These are phyloP conservation scores for Arothron firmamentum DNA, from an alignment of 2,113 vertebrate species.

Conservation along the genomic window DNA sequence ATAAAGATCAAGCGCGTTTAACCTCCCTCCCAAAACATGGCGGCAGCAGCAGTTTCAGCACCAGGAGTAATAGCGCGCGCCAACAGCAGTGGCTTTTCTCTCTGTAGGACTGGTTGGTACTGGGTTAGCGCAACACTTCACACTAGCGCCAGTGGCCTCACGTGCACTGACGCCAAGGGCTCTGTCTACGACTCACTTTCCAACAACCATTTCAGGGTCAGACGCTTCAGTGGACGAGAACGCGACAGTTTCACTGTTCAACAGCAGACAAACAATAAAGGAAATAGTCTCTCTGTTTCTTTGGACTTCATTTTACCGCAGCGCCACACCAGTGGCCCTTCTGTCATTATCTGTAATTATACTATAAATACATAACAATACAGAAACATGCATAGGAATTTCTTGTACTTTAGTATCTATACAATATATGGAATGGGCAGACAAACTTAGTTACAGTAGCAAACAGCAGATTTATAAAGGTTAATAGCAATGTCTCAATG, in stretches of 20 bases:
- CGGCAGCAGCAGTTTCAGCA: constrained; percentile 38
- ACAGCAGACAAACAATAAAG: constrained; percentile 48
- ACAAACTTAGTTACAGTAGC: constrained; percentile 82
- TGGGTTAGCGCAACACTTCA: constrained; percentile 47
- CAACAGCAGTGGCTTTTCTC: constrained; percentile 32
- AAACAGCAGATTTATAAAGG: constrained; percentile 78
- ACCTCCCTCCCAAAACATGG: constrained; percentile 27
- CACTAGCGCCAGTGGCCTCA: constrained; percentile 32
- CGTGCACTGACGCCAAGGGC: constrained; percentile 66
- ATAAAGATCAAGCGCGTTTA: constrained; percentile 16
- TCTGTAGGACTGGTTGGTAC: constrained; percentile 38
- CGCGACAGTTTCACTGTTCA: constrained; percentile 47
- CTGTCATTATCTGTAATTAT: constrained; percentile 74
- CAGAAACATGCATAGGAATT: constrained; percentile 72
- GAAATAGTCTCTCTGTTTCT: constrained; percentile 56
- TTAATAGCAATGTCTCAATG: constrained; percentile 79
- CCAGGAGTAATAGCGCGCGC: constrained; percentile 31
- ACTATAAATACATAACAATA: constrained; percentile 76
- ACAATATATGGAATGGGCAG: constrained; percentile 82
- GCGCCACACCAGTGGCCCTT: constrained; percentile 72
- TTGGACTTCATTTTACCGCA: constrained; percentile 66
- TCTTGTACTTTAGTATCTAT: constrained; percentile 80
- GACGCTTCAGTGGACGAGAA: constrained; percentile 50
- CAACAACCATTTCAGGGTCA: constrained; percentile 44
- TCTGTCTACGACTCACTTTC: constrained; percentile 60